Evolutionary conservation across 1,140 invertebrate genomes (phyloP).

Genomic region (Drosophila micromelanica): DNA sequence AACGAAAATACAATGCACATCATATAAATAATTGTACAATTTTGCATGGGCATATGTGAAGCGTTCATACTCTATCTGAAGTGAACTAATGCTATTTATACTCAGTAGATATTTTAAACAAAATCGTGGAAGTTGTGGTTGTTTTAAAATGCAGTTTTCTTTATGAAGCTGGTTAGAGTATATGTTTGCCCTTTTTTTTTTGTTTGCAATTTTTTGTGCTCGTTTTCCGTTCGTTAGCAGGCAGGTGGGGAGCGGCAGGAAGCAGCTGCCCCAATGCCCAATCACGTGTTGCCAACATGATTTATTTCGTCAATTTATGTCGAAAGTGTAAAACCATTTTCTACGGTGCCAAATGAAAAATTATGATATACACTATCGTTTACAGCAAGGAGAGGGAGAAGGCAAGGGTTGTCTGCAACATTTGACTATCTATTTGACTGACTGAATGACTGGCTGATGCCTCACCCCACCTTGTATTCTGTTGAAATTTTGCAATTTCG

Average conservation of each 20-base stretch:
- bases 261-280: conserved; percentile 18
- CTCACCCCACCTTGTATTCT: conserved; percentile 7
- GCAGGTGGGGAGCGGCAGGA: neutral
- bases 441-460: conserved; percentile 3
- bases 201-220: conserved; percentile 29
- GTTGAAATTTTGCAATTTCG: conserved; percentile 62
- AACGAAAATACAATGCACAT: conserved; percentile 32
- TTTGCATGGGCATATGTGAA: neutral
- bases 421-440: conserved; percentile 11
- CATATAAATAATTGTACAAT: conserved; percentile 24
- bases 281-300: conserved; percentile 73
- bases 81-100: too few relatives aligned
- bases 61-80: neutral
- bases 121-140: too few relatives aligned
- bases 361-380: conserved; percentile 66
- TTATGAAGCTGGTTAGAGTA: neutral
- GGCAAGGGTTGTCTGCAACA: conserved; percentile 47
- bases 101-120: too few relatives aligned
- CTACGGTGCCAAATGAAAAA: conserved; percentile 68
- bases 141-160: too few relatives aligned
- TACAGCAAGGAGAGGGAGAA: conserved; percentile 2
- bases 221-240: conserved; percentile 33
- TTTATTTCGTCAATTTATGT: conserved; percentile 80
- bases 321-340: conserved; percentile 72
- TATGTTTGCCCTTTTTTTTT: conserved; percentile 13